Evolutionary conservation across 2,797 vertebrate species (phyloP).

Genomic region (Selene dorsalis): DNA sequence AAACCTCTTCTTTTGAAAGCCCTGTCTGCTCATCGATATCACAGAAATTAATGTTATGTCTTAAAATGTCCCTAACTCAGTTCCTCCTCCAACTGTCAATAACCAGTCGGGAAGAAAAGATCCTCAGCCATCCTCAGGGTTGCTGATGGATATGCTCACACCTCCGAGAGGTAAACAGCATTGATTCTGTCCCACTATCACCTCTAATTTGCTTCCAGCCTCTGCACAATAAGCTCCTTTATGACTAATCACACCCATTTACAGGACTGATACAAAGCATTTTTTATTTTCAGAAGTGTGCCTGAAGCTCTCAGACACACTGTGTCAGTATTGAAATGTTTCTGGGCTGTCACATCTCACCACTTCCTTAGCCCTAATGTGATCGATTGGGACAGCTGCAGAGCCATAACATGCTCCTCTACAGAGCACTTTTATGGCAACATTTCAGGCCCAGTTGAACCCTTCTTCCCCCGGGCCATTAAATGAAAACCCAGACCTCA

Average conservation of each 20-base stretch:
- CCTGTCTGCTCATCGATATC: conserved; percentile 75
- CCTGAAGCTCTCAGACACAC: conserved; percentile 73
- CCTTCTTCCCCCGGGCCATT: conserved; percentile 75
- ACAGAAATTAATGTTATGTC: conserved; percentile 81
- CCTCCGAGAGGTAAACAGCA: conserved; percentile 89
- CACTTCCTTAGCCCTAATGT: conserved; percentile 82
- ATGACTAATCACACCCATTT: conserved; percentile 87
- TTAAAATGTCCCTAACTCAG: conserved; percentile 85
- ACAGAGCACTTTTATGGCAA: conserved; percentile 79
- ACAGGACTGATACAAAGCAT: conserved; percentile 78
- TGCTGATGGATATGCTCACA: conserved; percentile 89
- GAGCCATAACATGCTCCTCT: conserved; percentile 74
- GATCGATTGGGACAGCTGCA: conserved; percentile 78
- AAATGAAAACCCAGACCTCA: conserved; percentile 81
- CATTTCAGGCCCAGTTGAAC: conserved; percentile 84
- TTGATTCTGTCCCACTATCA: conserved; percentile 87
- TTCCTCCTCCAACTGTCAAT: conserved; percentile 86
- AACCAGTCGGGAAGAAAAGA: conserved; percentile 76
- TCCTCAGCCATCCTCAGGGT: conserved; percentile 79
- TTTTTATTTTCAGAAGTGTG: conserved; percentile 75
- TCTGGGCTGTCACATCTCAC: conserved; percentile 80
- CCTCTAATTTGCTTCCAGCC: conserved; percentile 86
- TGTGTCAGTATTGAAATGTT: conserved; percentile 84
- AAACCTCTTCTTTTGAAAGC: conserved; percentile 81
- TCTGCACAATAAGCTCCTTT: conserved; percentile 83